Base-by-base conservation (phyloP, 2,113 vertebrate species). In the Mirza zaza region DNA sequence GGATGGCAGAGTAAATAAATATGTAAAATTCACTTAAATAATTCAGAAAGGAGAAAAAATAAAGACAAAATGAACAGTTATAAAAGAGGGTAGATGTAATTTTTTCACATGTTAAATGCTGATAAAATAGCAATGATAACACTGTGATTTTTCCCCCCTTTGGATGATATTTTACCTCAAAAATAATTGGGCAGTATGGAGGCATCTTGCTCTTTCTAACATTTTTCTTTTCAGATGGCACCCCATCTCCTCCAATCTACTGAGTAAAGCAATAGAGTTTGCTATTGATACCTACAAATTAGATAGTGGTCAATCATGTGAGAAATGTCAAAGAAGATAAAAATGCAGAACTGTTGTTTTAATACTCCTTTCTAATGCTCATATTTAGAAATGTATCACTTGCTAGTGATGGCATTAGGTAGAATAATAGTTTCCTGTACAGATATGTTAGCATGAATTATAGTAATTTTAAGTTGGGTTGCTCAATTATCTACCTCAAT, bases 1-100 rank as follows among this genome's bases (percentile, higher is more conserved):
- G 36, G 75, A 25, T 87, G 11, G 52, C 20, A 73, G n/a, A 90
- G 70, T 87, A 77, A 94, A 94, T 82, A 6, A 96, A 36, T 93
- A 45, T 59, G 10, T 86, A 89, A 86, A 91, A 89, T 85, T 93
- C 2, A 42, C 25, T 18, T 79, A 61, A 92, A 21, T 82, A 70
- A 8, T 81, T 82, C 39, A 77, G 48, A 85, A 70, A 96, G 21
- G 4, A 70, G 21, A 59, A 94, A 79, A 90, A 55, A 8, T 36
- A 84, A 79, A 84, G 6, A 45, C 50, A 80, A 96, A 52, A 13
- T 61, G 65, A 93, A 55, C 10, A 68, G 29, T 1, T 8, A 59
- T 67, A 82, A 87, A 42, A 88, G 50, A 57, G 6, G 27, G 11
- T 50, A 15, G 11, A 71, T 75, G 17, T n/a, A 13, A 3, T 48